Percentiles rank a stretch among this genome's conserved stretches.
These are phyloP conservation scores for Lycophotia porphyrea DNA, from an alignment of 2,888 invertebrate species.

Conservation along the genomic window DNA sequence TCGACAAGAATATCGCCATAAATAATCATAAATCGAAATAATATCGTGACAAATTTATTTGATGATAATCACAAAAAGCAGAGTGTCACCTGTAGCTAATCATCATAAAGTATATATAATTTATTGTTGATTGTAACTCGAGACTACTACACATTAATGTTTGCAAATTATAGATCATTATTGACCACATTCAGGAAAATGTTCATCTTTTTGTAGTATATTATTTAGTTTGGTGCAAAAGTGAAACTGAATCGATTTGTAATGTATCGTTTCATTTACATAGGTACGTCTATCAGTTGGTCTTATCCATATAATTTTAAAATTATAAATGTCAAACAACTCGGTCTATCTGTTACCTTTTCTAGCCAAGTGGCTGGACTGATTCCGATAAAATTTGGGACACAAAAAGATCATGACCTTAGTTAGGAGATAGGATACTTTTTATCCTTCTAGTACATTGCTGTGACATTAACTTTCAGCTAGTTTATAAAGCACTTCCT, in stretches of 20 bases:
- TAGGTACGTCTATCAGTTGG: not conserved
- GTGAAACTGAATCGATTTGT: conserved; percentile 16
- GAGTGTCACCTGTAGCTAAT: conserved; percentile 54
- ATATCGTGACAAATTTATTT: conserved; percentile 53
- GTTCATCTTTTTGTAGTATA: conserved; percentile 29
- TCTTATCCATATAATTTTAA: not conserved
- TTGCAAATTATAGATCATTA: conserved; percentile 36
- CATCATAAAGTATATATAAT: conserved; percentile 62
- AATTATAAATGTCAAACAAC: not conserved
- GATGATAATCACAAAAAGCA: conserved; percentile 49
- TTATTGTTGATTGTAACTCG: conserved; percentile 57
- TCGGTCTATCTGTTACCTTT: not conserved
- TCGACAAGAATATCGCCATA: conserved; percentile 34
- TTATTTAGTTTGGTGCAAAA: conserved; percentile 14
- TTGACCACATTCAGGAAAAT: conserved; percentile 23
- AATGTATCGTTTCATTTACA: conserved; percentile 1
- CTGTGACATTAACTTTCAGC: not conserved
- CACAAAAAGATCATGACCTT: not conserved
- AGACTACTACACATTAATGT: conserved; percentile 46
- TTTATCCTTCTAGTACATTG: not conserved
- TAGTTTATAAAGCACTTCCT: not conserved
- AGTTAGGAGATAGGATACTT: not conserved
- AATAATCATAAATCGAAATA: conserved; percentile 56
- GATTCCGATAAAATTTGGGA: not conserved
- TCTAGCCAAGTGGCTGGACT: not conserved